A percentile compares a stretch with the other conserved stretches of the same genome.
These are phyloP conservation scores for Ptychochromis oligacanthus DNA, from an alignment of 2,113 vertebrate genomes.

Conservation along the genomic window DNA sequence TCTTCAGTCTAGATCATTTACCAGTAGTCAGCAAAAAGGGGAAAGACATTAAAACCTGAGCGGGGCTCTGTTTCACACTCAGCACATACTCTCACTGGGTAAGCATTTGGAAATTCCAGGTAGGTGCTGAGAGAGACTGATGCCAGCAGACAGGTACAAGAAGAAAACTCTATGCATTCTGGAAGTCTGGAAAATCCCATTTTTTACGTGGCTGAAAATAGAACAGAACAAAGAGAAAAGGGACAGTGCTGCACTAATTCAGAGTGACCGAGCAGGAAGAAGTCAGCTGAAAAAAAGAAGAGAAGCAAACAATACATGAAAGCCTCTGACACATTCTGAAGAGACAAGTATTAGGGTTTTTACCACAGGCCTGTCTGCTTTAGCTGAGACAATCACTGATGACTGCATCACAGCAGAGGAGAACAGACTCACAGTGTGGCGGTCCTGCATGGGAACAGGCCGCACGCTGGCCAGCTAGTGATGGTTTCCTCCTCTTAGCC, in stretches of 20 bases:
- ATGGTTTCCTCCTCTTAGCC: too few relatives aligned
- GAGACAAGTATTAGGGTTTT: too few relatives aligned
- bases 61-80: not conserved
- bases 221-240: not conserved
- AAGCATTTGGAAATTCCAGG: slow-evolving; percentile 38
- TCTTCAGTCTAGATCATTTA: not conserved
- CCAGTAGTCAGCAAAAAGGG: not conserved
- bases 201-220: not conserved
- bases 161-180: not conserved
- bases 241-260: not conserved
- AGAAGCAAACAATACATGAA: not conserved
- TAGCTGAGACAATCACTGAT: not conserved
- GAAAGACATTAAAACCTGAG: not conserved
- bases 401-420: too few relatives aligned
- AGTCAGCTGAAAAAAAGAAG: not conserved
- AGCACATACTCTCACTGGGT: not conserved
- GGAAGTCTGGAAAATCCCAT: slow-evolving; percentile 3
- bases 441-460: not conserved
- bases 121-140: not conserved
- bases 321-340: not conserved
- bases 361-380: too few relatives aligned
- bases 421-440: too few relatives aligned
- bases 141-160: not conserved
- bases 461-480: not conserved
- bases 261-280: not conserved